Conservation (phyloP, 2,113 vertebrate genomes). For the Eulemur rufifrons region DNA sequence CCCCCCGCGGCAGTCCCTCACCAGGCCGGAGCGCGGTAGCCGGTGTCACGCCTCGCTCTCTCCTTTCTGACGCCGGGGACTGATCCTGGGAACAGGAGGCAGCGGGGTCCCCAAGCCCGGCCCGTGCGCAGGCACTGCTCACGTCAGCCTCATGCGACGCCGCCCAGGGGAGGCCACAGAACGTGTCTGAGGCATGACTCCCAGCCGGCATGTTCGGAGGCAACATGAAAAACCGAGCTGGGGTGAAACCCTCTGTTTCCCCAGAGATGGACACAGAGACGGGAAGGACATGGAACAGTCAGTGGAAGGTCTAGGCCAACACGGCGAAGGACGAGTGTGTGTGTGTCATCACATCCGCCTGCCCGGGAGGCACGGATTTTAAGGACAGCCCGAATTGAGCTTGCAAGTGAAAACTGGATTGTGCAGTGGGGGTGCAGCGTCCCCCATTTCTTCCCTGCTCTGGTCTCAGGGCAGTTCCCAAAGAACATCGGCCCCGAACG, state of each 20-base stretch:
- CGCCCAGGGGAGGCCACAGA: rapidly evolving
- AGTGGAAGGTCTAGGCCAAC: not conserved
- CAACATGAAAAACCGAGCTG: not conserved
- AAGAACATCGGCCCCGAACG: rapidly evolving
- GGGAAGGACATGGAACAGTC: rapidly evolving
- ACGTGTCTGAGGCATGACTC: not conserved
- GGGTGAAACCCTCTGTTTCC: not conserved
- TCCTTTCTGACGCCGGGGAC: not conserved
- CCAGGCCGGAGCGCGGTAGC: rapidly evolving
- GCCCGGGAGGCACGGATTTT: rapidly evolving
- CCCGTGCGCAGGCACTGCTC: rapidly evolving
- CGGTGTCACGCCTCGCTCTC: rapidly evolving
- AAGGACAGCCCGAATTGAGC: too few species aligned
- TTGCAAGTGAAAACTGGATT: not conserved
- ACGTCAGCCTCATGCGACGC: too few species aligned
- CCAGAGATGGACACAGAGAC: not conserved
- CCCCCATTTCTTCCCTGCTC: not conserved
- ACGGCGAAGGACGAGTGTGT: rapidly evolving
- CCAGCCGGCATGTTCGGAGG: not conserved
- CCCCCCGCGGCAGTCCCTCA: rapidly evolving
- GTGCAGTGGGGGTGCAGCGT: rapidly evolving
- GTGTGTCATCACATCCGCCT: rapidly evolving
- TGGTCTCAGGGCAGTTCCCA: not conserved
- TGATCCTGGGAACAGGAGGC: not conserved
- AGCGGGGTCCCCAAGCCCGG: not conserved